Evolutionary conservation across 2,888 invertebrate species (phyloP), one percentile per base, ranked within the genome.

Genomic region (Nephrocerus scutellatus): DNA sequence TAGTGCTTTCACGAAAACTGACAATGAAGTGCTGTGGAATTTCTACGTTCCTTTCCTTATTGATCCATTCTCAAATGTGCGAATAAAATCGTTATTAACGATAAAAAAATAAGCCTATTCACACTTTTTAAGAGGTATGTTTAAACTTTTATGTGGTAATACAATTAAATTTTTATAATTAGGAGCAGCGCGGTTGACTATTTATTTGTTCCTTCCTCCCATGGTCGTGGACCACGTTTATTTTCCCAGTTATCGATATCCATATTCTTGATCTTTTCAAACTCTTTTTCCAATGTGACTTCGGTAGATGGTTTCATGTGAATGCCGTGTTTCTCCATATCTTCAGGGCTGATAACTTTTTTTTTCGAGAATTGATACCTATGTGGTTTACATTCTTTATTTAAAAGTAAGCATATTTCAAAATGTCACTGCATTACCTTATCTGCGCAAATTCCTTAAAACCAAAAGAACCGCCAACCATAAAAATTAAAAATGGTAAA

Each of bases 241-340:
- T 90, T 89, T 59, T 85, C 78, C 91, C 91, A 92, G 52, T 81
- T 75, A 48, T 88, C 82, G 50, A 86, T 77, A 60, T 91, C 83
- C 24, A 83, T 63, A 37, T 73, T 64, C 62, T 84, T 73, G 3
- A 86, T 72, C 66, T 82, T 82, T 50, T 86, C 81, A 70, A 75
- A 88, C 51, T 81, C 79, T 23, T 70, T 67, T 66, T 89, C 88
- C 48, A 89, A 60, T 1, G 85, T 82, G 0, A 83, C 80, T 57
- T 81, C 77, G 30, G 74, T 74, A 0, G 74, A 69, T 56, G 75
- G 74, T 52, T 82, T 81, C 74, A 79, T 75, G 43, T 67, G 55
- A 9, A 87, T 70, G 3, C 86, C 87, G 59, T 70, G 56, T 60
- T 80, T 76, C 51, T 80, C 74, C 34, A 80, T 72, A 58, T 84